phyloP scores from a whole-genome alignment of 2,888 invertebrate genomes.

The Eristalis tenax region DNA sequence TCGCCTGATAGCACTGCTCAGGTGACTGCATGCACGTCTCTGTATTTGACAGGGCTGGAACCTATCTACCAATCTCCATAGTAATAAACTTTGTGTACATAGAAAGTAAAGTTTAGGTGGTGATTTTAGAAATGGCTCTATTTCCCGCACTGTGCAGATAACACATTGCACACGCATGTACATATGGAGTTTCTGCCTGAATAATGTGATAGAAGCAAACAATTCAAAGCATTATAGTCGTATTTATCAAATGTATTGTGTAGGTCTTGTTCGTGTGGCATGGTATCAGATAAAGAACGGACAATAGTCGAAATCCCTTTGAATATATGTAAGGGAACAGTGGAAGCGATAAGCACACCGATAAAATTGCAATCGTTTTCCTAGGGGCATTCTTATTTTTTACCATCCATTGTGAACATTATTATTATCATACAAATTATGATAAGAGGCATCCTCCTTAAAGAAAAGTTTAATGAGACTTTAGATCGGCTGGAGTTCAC shows the following conservation, averaged over 20 bases:
- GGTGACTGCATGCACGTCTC: constrained; percentile 20
- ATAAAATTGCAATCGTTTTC: background rate
- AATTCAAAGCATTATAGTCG: background rate
- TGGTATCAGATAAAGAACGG: background rate
- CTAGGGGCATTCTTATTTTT: background rate
- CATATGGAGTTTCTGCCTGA: constrained; percentile 8
- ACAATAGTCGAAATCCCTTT: background rate
- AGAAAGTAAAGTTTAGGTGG: constrained; percentile 14
- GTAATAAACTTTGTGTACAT: constrained; percentile 13
- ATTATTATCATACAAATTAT: background rate
- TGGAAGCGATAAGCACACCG: background rate
- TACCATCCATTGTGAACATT: background rate
- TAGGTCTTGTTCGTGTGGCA: background rate
- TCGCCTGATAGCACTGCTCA: constrained; percentile 9
- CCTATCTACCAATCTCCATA: constrained; percentile 28
- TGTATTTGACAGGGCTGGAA: constrained; percentile 32
- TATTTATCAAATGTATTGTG: constrained; percentile 11
- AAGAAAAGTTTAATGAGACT: too few species aligned
- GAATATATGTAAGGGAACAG: background rate
- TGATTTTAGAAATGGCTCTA: constrained; percentile 25
- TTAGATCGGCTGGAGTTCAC: too few species aligned
- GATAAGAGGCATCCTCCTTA: too few species aligned
- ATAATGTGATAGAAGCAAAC: constrained; percentile 14
- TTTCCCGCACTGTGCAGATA: constrained; percentile 7
- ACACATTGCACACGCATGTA: constrained; percentile 22